Evolutionary conservation across 2,113 vertebrate species (phyloP).

Genomic region (Hiodon tergisus): DNA sequence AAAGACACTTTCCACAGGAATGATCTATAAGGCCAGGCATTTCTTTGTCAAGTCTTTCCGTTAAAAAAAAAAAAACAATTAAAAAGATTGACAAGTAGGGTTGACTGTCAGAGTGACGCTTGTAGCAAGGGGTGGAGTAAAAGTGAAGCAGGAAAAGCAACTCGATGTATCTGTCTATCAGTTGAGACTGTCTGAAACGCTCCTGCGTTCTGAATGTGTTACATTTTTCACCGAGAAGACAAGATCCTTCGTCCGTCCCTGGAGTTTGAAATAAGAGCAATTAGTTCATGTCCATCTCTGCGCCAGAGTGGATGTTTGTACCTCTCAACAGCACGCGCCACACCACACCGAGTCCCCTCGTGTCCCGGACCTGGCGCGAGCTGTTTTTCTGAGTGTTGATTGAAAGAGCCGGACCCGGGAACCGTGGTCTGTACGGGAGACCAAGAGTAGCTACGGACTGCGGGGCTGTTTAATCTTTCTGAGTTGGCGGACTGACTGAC

Average conservation of each 20-base stretch:
- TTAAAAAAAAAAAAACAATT: slow-evolving; percentile 75
- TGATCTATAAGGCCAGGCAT: slow-evolving; percentile 46
- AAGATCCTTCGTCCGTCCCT: slow-evolving; percentile 72
- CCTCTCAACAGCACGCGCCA: slow-evolving; percentile 60
- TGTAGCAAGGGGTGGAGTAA: slow-evolving; percentile 86
- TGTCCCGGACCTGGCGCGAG: slow-evolving; percentile 52
- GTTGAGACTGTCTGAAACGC: slow-evolving; percentile 95
- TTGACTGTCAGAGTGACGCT: slow-evolving; percentile 99
- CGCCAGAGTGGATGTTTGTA: slow-evolving; percentile 67
- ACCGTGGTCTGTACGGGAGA: slow-evolving; percentile 45
- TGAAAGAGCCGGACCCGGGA: slow-evolving; percentile 58
- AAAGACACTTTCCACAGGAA: slow-evolving; percentile 17
- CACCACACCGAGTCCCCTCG: slow-evolving; percentile 67
- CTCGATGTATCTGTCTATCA: slow-evolving; percentile 99
- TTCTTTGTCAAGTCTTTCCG: slow-evolving; percentile 70
- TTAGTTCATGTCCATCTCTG: slow-evolving; percentile 71
- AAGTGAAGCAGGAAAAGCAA: slow-evolving; percentile 90
- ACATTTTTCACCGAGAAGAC: slow-evolving; percentile 78
- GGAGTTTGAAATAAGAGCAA: slow-evolving; percentile 66
- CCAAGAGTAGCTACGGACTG: slow-evolving; percentile 68
- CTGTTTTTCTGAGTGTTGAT: slow-evolving; percentile 69
- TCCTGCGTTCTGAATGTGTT: slow-evolving; percentile 80
- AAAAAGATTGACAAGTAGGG: slow-evolving; percentile 98
- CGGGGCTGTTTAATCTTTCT: slow-evolving; percentile 80
- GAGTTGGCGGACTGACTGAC: slow-evolving; percentile 77